Base-by-base conservation (phyloP, 2,113 vertebrate genomes). In the Nycticebus coucang region DNA sequence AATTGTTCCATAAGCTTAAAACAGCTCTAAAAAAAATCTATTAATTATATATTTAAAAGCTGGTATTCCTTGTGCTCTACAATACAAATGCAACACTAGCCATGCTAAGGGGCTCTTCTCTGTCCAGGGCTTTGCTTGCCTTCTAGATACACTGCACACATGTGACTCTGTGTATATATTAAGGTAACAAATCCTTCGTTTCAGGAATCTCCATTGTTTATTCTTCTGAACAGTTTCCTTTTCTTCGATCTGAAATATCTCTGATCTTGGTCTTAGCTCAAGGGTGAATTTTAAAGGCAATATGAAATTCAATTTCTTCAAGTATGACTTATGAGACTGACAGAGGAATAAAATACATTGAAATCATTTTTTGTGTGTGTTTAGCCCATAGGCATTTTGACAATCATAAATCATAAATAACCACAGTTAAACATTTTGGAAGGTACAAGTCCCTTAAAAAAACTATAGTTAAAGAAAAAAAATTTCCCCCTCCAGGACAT, bases 301-400 rank as follows among this genome's bases (percentile, higher is more conserved):
- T 84, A 8, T 87, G 60, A 96, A 95, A 97, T 95, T 92, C 89
- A 95, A 0, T 97, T 91, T 97, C 83, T 96, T 89, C 69, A 59
- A 89, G 89, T 93, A 80, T 93, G 86, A 97, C 33, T 93, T 95
- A 95, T 45, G 77, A 96, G 77, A 84, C 4, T 93, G 88, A 90
- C 64, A 93, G 62, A 95, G 79, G 41, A 96, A 94, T 93, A 89
- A 94, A 93, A 96, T 8, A 93, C 60, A 94, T 6, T 69, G 78
- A 89, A 91, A 91, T 96, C 35, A 68, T 91, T 94, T 64, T 82
- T 89, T 91, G 88, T 90, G 96, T 95, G 11, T 35, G 88, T 94
- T 96, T 96, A 80, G 26, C 89, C 55, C 64, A 68, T n/a, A 88
- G 91, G 85, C 84, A 96, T 95, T 95, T 96, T 69, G 95, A 80